Conservation (phyloP, 2,888 invertebrate genomes). For the Andricus quercusramuli region DNA sequence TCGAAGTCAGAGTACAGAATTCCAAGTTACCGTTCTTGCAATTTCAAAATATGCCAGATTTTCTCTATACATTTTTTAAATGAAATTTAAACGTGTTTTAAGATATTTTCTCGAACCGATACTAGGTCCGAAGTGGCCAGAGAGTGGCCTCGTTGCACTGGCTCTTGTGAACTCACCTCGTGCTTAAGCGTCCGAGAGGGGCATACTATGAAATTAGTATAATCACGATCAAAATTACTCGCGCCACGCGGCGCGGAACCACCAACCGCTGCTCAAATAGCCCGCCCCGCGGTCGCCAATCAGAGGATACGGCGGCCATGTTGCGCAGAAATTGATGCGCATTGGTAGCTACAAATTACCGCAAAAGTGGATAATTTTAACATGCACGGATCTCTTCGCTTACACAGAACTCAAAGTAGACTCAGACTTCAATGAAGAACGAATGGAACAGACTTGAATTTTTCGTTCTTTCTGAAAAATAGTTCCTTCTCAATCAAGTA, state of each 20-base stretch:
- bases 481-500: no score
- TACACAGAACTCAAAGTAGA: background rate
- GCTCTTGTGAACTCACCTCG: constrained; percentile 65
- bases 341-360: constrained; percentile 64
- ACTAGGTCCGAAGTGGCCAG: constrained; percentile 13
- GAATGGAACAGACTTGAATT: background rate
- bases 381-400: constrained; percentile 48
- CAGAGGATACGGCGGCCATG: constrained; percentile 65
- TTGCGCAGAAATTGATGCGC: constrained; percentile 66
- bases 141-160: constrained; percentile 11
- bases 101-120: constrained; percentile 28
- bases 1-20: no score
- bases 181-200: constrained; percentile 65
- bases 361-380: constrained; percentile 67
- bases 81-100: background rate
- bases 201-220: constrained; percentile 72
- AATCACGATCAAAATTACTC: constrained; percentile 75
- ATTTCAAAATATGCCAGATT: background rate
- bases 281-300: constrained; percentile 68
- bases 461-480: no score
- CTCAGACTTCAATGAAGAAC: background rate
- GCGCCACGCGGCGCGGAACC: constrained; percentile 63
- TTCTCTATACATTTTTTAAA: background rate
- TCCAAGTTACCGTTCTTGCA: background rate
- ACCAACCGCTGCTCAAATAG: constrained; percentile 72